Evolutionary conservation across 2,113 vertebrate genomes (phyloP), one percentile per base, ranked within the genome.

Genomic region (Plecturocebus donacophilus): DNA sequence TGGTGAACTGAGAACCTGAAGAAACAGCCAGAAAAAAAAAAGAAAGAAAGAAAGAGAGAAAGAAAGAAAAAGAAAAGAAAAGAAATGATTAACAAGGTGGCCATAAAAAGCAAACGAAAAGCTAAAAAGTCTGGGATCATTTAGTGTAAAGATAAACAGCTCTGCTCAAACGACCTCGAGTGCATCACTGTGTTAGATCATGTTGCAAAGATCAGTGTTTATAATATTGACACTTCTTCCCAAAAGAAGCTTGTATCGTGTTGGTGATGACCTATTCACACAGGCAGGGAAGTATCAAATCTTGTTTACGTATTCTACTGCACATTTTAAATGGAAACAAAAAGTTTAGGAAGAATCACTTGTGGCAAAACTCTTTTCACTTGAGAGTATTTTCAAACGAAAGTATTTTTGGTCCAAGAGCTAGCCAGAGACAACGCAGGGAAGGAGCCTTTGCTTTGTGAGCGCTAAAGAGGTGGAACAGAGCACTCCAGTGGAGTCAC

Each of bases 381-480:
- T 14, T 9, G 0, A n/a, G 49, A 21, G 5, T 25, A 11, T 23
- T 77, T 91, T 54, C 32, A n/a, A n/a, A 17, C 6, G 52, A 64
- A 52, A 20, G 5, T 56, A 21, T 17, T 73, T 84, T 61, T 2
- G 38, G 17, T 40, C 30, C 4, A n/a, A 58, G 70, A 56, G 23
- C 17, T 13, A 16, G 12, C 20, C n/a, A 58, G 25, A 82, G 66
- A 38, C 8, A 6, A 19, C 10, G 20, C 38, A 42, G 10, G 19
- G 3, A 23, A 40, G 70, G 66, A 21, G 3, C 4, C 56, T 71
- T 49, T 38, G 27, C 17, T 56, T 21, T 85, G 19, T 25, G n/a
- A 32, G 1, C 20, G 5, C n/a, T 6, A 2, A 14, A 32, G 30
- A 5, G 38, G 42, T 13, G 2, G 4, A 47, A 42, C 0, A 30